Base-by-base conservation (phyloP, 2,888 invertebrate species). In the Folsomia candida region DNA sequence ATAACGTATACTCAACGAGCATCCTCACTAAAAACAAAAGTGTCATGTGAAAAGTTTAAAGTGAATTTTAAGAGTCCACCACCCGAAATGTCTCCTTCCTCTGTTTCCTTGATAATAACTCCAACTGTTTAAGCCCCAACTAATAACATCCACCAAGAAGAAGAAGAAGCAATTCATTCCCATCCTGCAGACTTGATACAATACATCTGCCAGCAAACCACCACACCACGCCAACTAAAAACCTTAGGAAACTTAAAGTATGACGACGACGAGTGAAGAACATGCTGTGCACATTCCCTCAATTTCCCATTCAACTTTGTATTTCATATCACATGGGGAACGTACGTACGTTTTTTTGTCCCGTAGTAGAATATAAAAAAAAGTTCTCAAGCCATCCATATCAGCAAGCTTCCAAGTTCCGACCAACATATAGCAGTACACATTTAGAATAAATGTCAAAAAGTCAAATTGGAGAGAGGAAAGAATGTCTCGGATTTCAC, bases 401-500 rank as follows among this genome's bases (percentile, higher is more conserved):
- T 37, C 6, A 37, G 37, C n/a, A n/a, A n/a, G n/a, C n/a, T n/a
- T n/a, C n/a, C n/a, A n/a, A n/a, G n/a, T n/a, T n/a, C n/a, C n/a
- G n/a, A n/a, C n/a, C n/a, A n/a, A n/a, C n/a, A n/a, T 37, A 37
- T 37, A 37, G 37, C n/a, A 37, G 14, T 37, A 37, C 37, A 37
- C 37, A 37, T 37, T 37, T 37, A 37, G 37, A 37, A 37, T 37
- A 9, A 37, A 37, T 37, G 37, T 37, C 37, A 37, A 37, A n/a
- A 37, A 37, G 37, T 37, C 37, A 37, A 37, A 37, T n/a, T n/a
- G n/a, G 14, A 25, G 57, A 59, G 26, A 59, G 59, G 59, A 59
- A 59, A 26, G 26, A 59, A 59, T 59, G 59, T 59, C 59, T 59
- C 59, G 14, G 26, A 24, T 59, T 59, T 59, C 37, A 37, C 4